Evolutionary conservation across 2,888 invertebrate species (phyloP).

Genomic region (Hypena proboscidalis): DNA sequence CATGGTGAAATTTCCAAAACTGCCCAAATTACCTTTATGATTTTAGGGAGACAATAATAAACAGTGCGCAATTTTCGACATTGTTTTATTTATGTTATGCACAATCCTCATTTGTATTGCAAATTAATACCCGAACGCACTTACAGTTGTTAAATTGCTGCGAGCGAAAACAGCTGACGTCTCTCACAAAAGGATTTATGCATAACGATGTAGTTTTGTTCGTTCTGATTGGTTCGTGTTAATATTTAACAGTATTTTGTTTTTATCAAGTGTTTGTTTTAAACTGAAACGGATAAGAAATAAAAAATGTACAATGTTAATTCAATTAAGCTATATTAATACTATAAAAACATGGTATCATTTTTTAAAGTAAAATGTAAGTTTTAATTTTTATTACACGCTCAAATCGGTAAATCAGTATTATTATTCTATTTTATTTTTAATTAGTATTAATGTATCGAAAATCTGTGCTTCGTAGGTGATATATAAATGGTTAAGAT

Average conservation of each 20-base stretch:
- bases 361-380: too few species aligned
- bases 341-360: too few species aligned
- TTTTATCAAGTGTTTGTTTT: background rate
- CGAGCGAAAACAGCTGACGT: slow-evolving; percentile 63
- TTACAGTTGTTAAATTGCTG: slow-evolving; percentile 67
- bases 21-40: slow-evolving; percentile 33
- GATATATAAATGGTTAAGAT: too few species aligned
- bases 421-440: too few species aligned
- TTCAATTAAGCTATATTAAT: too few species aligned
- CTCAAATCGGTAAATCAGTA: too few species aligned
- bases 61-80: slow-evolving; percentile 34
- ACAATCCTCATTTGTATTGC: slow-evolving; percentile 71
- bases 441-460: too few species aligned
- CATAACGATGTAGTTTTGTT: slow-evolving; percentile 38
- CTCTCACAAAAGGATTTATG: slow-evolving; percentile 56
- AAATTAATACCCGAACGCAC: slow-evolving; percentile 74
- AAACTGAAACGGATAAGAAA: background rate
- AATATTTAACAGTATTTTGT: slow-evolving; percentile 11
- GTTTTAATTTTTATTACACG: too few species aligned
- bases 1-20: slow-evolving; percentile 11
- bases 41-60: slow-evolving; percentile 41
- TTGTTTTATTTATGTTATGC: slow-evolving; percentile 49
- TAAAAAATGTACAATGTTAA: too few species aligned
- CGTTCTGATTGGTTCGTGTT: slow-evolving; percentile 37
- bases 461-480: too few species aligned